Percentiles rank a stretch among this genome's conserved stretches.
phyloP scores from a whole-genome alignment of 2,113 vertebrate species.

The Petroica traversi region DNA sequence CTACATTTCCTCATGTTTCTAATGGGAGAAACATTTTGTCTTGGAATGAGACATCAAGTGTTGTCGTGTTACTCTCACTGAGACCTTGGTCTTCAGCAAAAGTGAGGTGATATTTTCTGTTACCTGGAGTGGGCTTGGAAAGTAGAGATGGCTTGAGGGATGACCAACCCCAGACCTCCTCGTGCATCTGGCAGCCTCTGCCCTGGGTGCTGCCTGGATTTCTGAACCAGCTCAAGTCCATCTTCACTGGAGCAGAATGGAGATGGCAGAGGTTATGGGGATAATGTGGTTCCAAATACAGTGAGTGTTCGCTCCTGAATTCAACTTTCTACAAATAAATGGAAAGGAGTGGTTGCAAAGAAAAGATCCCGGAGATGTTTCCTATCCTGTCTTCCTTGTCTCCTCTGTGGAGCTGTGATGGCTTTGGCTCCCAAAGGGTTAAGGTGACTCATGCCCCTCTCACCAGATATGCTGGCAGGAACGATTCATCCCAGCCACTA shows the following conservation, averaged over 20 bases:
- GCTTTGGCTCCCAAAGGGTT: slow-evolving; percentile 27
- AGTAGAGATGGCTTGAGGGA: not conserved
- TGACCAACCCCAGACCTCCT: not conserved
- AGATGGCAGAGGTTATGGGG: not conserved
- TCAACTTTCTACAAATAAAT: not conserved
- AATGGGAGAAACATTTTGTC: not conserved
- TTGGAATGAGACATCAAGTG: not conserved
- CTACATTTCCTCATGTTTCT: not conserved
- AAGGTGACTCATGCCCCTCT: slow-evolving; percentile 61
- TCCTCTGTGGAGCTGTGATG: not conserved
- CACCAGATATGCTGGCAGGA: slow-evolving; percentile 47
- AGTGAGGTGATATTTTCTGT: not conserved
- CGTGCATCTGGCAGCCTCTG: not conserved
- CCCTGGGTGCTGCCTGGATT: not conserved
- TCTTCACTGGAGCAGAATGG: not conserved
- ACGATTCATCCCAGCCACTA: slow-evolving; percentile 46
- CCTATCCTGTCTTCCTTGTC: not conserved
- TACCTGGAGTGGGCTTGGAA: not conserved
- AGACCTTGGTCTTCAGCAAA: not conserved
- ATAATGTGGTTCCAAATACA: not conserved
- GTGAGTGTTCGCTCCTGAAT: fast-evolving
- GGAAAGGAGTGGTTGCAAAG: not conserved
- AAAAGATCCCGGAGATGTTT: not conserved
- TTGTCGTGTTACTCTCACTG: not conserved
- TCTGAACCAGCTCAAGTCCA: fast-evolving